Evolutionary conservation across 2,113 vertebrate genomes (phyloP).

Genomic region (Guaruba guarouba): DNA sequence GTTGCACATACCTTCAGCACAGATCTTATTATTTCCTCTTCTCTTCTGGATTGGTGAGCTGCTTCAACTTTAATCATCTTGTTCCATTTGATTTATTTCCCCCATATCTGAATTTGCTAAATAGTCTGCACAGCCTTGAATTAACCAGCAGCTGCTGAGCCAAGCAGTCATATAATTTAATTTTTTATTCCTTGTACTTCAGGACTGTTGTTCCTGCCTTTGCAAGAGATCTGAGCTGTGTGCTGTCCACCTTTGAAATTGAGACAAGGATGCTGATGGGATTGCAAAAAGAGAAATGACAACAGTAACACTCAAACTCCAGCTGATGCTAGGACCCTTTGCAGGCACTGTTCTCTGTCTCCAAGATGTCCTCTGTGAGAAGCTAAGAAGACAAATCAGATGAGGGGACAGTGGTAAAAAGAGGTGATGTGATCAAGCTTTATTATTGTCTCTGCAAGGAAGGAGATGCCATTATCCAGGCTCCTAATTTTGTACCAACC

Average conservation of each 20-base stretch:
- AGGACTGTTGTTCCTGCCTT: background rate
- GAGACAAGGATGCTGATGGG: background rate
- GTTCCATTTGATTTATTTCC: constrained; percentile 1
- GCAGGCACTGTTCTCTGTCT: background rate
- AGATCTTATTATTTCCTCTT: background rate
- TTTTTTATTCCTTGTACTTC: background rate
- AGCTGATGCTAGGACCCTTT: background rate
- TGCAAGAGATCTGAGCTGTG: fast-evolving
- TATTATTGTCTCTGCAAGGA: background rate
- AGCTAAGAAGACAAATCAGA: background rate
- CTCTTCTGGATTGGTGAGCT: background rate
- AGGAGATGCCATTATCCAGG: background rate
- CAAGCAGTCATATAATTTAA: background rate
- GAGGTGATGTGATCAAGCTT: background rate
- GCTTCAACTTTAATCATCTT: background rate
- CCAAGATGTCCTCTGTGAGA: background rate
- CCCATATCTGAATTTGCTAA: background rate
- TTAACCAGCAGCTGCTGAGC: background rate
- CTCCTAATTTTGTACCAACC: background rate
- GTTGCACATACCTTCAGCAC: background rate
- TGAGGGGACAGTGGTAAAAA: background rate
- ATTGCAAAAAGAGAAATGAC: background rate
- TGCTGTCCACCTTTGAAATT: background rate
- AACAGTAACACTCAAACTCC: background rate
- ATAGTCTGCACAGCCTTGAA: background rate